A percentile compares a stretch with the other conserved stretches of the same genome.
phyloP scores from a whole-genome alignment of 2,888 invertebrate genomes.

The Nysson spinosus region DNA sequence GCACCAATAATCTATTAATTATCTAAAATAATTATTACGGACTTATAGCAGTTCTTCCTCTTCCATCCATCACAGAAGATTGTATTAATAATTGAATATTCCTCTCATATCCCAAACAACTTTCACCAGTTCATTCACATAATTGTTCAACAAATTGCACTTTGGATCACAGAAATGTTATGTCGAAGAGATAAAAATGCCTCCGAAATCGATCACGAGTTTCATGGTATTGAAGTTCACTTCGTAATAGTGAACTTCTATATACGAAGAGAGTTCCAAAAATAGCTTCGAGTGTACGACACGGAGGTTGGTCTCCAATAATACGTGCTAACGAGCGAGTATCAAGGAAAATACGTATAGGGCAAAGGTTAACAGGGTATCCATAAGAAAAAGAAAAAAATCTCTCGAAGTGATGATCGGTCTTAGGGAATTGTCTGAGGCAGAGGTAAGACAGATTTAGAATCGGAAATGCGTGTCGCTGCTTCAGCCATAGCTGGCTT shows the following conservation, averaged over 20 bases:
- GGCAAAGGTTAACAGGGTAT: constrained; percentile 14
- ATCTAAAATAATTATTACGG: too few relatives aligned
- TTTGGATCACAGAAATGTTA: too few relatives aligned
- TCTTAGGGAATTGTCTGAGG: constrained; percentile 45
- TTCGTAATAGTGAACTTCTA: constrained; percentile 22
- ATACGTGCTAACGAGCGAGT: constrained; percentile 29
- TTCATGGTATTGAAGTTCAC: too few relatives aligned
- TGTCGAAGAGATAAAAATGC: too few relatives aligned
- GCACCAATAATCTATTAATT: too few relatives aligned
- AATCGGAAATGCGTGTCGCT: constrained; percentile 74
- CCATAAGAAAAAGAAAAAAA: constrained; percentile 21
- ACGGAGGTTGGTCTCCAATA: constrained; percentile 19
- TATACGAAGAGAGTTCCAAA: constrained; percentile 12
- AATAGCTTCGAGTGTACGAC: constrained; percentile 35
- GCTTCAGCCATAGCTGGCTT: constrained; percentile 66
- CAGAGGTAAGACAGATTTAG: constrained; percentile 68
- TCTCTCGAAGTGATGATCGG: constrained; percentile 31
- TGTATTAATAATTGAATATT: too few relatives aligned
- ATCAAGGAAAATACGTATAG: not conserved
- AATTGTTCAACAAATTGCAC: too few relatives aligned
- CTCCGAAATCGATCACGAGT: too few relatives aligned
- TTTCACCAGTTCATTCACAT: too few relatives aligned
- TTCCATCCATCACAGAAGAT: too few relatives aligned
- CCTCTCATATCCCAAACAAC: too few relatives aligned
- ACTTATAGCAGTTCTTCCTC: too few relatives aligned